Evolutionary conservation across 2,113 vertebrate species (phyloP), one percentile per base, ranked within the genome.

Genomic region (human (Homo sapiens)): DNA sequence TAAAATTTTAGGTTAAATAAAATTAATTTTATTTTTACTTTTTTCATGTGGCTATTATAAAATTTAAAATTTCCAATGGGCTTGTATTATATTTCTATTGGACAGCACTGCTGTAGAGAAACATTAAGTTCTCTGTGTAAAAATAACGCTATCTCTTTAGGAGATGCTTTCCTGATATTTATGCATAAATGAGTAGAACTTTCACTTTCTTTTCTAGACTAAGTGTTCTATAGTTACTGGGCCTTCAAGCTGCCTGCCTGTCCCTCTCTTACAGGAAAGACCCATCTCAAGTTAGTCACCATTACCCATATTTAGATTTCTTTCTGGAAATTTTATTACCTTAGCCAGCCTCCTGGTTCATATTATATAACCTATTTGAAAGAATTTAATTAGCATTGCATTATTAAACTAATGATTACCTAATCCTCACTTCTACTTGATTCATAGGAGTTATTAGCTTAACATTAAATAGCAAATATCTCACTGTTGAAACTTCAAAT

Each of bases 251-350:
- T 55, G 11, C 20, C 50, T 90, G 5, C 11, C 18, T 68, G 8
- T 48, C 25, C 35, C 32, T 75, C 68, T 90, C 4, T 96, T 68
- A 59, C 23, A 86, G 25, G 61, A 94, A 86, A 82, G 43, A 68
- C 35, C 64, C 23, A 75, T 88, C 57, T 57, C 27, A 90, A 80
- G 23, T 87, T 96, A 78, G n/a, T 95, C 66, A 85, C 82, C 81
- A 61, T 96, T 89, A 89, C 40, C 52, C 48, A 0, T 32, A 45
- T 83, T 94, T 88, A 38, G 40, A 85, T 89, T 79, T 94, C 68
- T 91, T 93, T 93, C 89, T 97, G 64, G 52, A 90, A 82, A 97
- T 95, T 85, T 40, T 66, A 89, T 92, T 95, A 52, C 27, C 10
- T 84, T 81, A 57, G 7, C 30, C 68, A 85, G 52, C 23, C 70